Percentiles rank a stretch among this genome's conserved stretches.
Evolutionary conservation across 2,888 invertebrate genomes (phyloP).

Genomic region (Drosophila nr. medialis): DNA sequence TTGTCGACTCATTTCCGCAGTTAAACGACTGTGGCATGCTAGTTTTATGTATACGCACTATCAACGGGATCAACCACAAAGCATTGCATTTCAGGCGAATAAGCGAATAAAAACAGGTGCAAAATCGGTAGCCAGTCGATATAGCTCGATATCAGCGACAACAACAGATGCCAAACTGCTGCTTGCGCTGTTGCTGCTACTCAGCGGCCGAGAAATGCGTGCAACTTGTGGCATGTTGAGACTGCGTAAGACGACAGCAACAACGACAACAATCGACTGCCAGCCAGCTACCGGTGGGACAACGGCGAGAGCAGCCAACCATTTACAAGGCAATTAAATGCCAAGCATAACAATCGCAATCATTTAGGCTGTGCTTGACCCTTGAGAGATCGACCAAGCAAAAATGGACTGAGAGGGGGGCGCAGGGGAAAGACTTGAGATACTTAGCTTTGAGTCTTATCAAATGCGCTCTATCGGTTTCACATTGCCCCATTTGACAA

Average conservation of each 20-base stretch:
- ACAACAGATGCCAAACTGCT: conserved; percentile 38
- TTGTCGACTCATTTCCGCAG: conserved; percentile 74
- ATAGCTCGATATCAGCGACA: conserved; percentile 58
- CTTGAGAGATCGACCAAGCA: conserved; percentile 36
- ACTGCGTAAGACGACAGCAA: conserved; percentile 59
- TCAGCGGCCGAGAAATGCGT: conserved; percentile 67
- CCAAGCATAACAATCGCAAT: conserved; percentile 79
- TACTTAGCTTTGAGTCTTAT: conserved; percentile 45
- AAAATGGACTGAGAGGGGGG: neutral
- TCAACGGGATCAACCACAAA: conserved; percentile 74
- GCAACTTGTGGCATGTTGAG: conserved; percentile 71
- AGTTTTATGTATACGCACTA: conserved; percentile 78
- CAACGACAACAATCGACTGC: conserved; percentile 61
- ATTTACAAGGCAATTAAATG: conserved; percentile 81
- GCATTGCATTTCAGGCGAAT: conserved; percentile 55
- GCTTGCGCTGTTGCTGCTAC: neutral
- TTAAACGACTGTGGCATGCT: conserved; percentile 70
- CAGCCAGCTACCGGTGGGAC: conserved; percentile 64
- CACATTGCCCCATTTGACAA: conserved; percentile 80
- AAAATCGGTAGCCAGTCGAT: conserved; percentile 77
- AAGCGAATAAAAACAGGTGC: conserved; percentile 62
- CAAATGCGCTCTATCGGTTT: conserved; percentile 78
- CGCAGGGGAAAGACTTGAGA: neutral
- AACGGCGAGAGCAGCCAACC: conserved; percentile 46
- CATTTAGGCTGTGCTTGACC: conserved; percentile 62